Evolutionary conservation across 2,113 vertebrate species (phyloP).

Genomic region (Carettochelys insculpta): DNA sequence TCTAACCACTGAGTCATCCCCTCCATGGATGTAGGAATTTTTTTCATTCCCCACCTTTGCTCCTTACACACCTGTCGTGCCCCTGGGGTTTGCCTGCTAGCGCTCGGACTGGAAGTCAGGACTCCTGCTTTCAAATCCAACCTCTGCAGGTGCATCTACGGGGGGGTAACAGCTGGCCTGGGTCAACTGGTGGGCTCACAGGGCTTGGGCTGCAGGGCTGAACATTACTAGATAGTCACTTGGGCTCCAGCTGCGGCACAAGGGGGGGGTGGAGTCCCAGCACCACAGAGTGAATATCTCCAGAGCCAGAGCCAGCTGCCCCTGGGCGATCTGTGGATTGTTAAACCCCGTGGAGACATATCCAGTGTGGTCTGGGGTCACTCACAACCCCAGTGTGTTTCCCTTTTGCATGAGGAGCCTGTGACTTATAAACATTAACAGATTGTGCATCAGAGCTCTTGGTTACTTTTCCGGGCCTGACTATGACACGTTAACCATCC

Average conservation of each 20-base stretch:
- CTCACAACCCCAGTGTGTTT: neutral
- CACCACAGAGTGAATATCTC: neutral
- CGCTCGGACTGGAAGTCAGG: neutral
- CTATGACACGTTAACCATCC: too few relatives aligned
- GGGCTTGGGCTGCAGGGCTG: neutral
- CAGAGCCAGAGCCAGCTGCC: neutral
- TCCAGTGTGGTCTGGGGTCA: neutral
- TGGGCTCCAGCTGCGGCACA: neutral
- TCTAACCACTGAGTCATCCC: too few relatives aligned
- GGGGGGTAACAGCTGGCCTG: neutral
- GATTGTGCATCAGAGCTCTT: neutral
- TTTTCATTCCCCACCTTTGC: fast-evolving
- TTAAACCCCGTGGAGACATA: neutral
- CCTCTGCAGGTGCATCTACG: neutral
- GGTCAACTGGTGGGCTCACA: too few relatives aligned
- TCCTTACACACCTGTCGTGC: fast-evolving
- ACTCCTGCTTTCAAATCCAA: neutral
- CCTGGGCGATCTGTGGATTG: too few relatives aligned
- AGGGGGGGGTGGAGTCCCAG: neutral
- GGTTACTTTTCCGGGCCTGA: neutral
- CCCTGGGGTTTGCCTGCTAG: fast-evolving
- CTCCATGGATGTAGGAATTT: too few relatives aligned
- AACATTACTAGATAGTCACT: neutral
- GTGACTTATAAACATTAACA: neutral
- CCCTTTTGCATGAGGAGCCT: neutral